Conservation (phyloP, 2,113 vertebrate species). For the Catharus minimus region DNA sequence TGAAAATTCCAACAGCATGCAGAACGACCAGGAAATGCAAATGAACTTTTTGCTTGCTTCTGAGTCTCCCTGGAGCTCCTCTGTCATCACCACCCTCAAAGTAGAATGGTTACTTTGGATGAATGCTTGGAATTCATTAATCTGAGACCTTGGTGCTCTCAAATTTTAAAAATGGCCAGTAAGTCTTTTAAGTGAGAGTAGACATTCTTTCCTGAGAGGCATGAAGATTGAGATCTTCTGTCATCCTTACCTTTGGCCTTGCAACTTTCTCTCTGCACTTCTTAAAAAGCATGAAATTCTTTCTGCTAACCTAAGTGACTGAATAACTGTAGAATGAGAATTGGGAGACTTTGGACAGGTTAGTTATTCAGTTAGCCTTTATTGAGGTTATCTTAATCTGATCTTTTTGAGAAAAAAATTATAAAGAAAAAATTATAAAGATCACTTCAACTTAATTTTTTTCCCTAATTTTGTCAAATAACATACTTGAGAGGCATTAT, state of each 20-base stretch:
- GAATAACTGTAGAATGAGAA: background rate
- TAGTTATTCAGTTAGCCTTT: background rate
- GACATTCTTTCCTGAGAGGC: background rate
- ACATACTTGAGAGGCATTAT: background rate
- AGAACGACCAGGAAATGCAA: background rate
- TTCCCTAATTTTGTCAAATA: background rate
- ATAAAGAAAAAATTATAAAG: background rate
- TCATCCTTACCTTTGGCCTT: background rate
- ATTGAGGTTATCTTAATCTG: background rate
- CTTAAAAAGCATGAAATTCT: background rate
- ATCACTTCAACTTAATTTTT: background rate
- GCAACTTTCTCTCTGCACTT: background rate
- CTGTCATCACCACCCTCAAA: background rate
- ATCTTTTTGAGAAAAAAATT: background rate
- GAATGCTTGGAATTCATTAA: background rate
- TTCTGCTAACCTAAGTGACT: background rate
- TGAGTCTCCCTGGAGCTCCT: background rate
- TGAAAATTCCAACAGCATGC: background rate
- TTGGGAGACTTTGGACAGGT: background rate
- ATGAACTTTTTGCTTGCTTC: background rate
- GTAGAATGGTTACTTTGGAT: background rate
- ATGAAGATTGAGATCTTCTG: background rate
- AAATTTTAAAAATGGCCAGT: background rate
- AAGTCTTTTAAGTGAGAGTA: background rate
- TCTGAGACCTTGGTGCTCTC: background rate